A percentile compares a stretch with the other conserved stretches of the same genome.
phyloP scores from a whole-genome alignment of 2,888 invertebrate genomes.

The Clistopyga incitator region DNA sequence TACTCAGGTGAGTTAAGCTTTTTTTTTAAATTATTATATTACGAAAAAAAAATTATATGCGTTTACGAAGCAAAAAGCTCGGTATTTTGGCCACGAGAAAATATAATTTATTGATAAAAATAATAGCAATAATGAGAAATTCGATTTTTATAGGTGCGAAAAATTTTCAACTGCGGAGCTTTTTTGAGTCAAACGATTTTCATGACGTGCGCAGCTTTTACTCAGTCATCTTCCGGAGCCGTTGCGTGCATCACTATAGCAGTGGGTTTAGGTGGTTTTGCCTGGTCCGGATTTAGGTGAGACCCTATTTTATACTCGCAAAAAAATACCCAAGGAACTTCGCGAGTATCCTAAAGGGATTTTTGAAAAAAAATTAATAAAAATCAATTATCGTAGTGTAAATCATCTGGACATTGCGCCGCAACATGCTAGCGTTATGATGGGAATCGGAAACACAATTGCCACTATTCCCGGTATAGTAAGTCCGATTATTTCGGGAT shows the following conservation, averaged over 20 bases:
- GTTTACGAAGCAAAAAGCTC: too few relatives aligned
- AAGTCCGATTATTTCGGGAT: conserved; percentile 93
- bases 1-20: conserved; percentile 87
- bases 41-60: background rate
- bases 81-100: too few relatives aligned
- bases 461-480: conserved; percentile 96
- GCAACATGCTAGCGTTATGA: conserved; percentile 94
- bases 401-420: conserved; percentile 96
- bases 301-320: background rate
- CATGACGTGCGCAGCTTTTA: conserved; percentile 93
- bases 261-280: conserved; percentile 95
- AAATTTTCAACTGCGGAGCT: conserved; percentile 90
- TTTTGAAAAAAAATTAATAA: background rate
- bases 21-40: too few relatives aligned
- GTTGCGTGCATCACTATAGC: conserved; percentile 94
- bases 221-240: conserved; percentile 88
- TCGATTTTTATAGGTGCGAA: conserved; percentile 84
- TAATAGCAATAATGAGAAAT: too few relatives aligned
- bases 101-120: too few relatives aligned
- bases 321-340: background rate
- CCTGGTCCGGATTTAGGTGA: conserved; percentile 96
- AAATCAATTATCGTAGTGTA: too few relatives aligned
- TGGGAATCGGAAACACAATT: conserved; percentile 96
- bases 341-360: too few relatives aligned
- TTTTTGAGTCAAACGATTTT: conserved; percentile 93